Evolutionary conservation across 2,888 invertebrate genomes (phyloP).

Genomic region (Phorcus lineatus): DNA sequence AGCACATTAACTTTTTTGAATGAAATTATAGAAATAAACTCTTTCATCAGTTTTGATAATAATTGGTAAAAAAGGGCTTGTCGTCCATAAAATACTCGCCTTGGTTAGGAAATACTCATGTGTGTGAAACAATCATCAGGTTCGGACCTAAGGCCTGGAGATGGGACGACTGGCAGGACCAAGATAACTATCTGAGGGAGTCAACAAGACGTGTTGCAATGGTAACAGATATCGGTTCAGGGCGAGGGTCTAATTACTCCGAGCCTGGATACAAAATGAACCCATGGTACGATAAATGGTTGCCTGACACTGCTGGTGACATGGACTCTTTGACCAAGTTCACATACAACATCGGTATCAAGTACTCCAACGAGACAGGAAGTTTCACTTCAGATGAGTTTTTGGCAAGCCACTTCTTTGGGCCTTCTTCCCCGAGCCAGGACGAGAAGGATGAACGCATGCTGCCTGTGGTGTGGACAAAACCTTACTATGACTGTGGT

Average conservation of each 20-base stretch:
- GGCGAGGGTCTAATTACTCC: slow-evolving; percentile 90
- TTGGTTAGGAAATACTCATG: no score
- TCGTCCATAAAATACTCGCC: no score
- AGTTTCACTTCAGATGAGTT: slow-evolving; percentile 56
- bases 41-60: no score
- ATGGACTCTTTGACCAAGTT: slow-evolving; percentile 45
- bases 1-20: no score
- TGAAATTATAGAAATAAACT: no score
- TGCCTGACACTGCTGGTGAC: slow-evolving; percentile 41
- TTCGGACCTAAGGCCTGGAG: slow-evolving; percentile 93
- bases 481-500: slow-evolving; percentile 96
- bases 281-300: slow-evolving; percentile 47
- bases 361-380: slow-evolving; percentile 67
- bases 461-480: slow-evolving; percentile 94
- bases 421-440: slow-evolving; percentile 65
- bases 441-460: slow-evolving; percentile 39
- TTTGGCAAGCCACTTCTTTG: slow-evolving; percentile 61
- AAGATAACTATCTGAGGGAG: slow-evolving; percentile 93
- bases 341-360: slow-evolving; percentile 63
- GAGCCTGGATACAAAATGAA: slow-evolving; percentile 42
- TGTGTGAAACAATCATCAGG: slow-evolving; percentile 66
- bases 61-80: no score
- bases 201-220: slow-evolving; percentile 92
- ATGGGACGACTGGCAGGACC: slow-evolving; percentile 80
- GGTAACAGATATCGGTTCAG: slow-evolving; percentile 78